phyloP scores from a whole-genome alignment of 1,140 invertebrate genomes.

The Listronotus oregonensis region DNA sequence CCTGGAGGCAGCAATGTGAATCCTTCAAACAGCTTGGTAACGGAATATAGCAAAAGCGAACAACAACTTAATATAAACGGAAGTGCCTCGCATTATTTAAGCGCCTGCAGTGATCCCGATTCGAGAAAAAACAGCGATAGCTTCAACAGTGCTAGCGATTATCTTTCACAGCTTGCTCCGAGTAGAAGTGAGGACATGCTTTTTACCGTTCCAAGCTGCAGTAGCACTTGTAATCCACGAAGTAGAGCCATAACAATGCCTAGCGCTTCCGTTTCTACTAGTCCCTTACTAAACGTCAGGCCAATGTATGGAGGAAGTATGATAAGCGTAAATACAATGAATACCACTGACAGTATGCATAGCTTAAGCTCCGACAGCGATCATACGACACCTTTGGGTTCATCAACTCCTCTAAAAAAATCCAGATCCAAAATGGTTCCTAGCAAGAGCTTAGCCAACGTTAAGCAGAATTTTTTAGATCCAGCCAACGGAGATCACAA shows the following conservation, averaged over 20 bases:
- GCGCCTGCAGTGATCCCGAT: slow-evolving; percentile 59
- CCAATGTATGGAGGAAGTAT: slow-evolving; percentile 66
- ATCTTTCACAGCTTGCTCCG: slow-evolving; percentile 58
- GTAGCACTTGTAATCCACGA: slow-evolving; percentile 15
- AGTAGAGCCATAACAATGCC: slow-evolving; percentile 58
- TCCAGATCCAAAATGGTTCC: slow-evolving; percentile 47
- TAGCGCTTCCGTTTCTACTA: slow-evolving; percentile 68
- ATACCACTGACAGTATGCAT: slow-evolving; percentile 64
- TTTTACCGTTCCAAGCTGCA: slow-evolving; percentile 59
- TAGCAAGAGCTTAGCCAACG: slow-evolving; percentile 53
- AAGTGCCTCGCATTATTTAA: slow-evolving; percentile 60
- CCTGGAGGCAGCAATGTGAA: slow-evolving; percentile 67
- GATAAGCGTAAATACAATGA: slow-evolving; percentile 60
- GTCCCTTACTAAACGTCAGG: slow-evolving; percentile 67
- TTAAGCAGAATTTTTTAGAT: slow-evolving; percentile 58
- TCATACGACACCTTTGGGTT: slow-evolving; percentile 51
- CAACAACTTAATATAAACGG: slow-evolving; percentile 71
- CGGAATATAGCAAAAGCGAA: slow-evolving; percentile 82
- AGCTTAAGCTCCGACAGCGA: slow-evolving; percentile 65
- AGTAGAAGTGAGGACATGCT: slow-evolving; percentile 79
- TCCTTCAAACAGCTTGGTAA: slow-evolving; percentile 58
- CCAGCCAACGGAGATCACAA: slow-evolving; percentile 48
- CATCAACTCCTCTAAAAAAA: slow-evolving; percentile 48
- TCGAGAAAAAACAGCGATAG: slow-evolving; percentile 68
- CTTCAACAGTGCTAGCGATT: slow-evolving; percentile 61